Percentiles rank a stretch among this genome's conserved stretches.
These are phyloP conservation scores for Eurystomus glaucurus DNA, from an alignment of 2,797 vertebrate species.

Conservation along the genomic window DNA sequence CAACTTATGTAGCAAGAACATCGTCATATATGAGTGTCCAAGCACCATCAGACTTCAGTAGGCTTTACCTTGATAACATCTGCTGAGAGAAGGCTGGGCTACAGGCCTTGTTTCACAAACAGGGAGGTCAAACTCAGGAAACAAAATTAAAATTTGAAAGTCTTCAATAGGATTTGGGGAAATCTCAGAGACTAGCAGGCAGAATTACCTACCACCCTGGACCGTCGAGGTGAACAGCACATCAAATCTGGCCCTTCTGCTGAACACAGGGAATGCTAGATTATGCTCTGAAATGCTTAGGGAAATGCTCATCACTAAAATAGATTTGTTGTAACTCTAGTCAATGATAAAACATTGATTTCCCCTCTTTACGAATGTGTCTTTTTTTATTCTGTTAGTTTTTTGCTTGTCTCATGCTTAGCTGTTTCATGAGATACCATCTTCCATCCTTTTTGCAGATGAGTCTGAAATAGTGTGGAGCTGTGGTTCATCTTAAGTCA, in stretches of 20 bases:
- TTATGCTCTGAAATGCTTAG: neutral
- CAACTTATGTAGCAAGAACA: too few relatives aligned
- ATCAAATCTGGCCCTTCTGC: neutral
- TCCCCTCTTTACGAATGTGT: too few relatives aligned
- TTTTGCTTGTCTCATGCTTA: too few relatives aligned
- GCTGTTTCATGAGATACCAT: too few relatives aligned
- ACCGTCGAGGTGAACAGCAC: neutral
- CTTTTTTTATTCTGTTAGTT: too few relatives aligned
- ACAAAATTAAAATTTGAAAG: fast-evolving
- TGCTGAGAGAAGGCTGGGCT: neutral
- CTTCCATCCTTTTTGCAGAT: too few relatives aligned
- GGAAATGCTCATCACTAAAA: neutral
- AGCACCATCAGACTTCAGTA: neutral
- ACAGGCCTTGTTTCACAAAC: neutral
- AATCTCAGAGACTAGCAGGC: fast-evolving
- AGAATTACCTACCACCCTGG: neutral
- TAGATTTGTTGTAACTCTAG: neutral
- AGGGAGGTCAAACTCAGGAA: neutral
- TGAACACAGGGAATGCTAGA: neutral
- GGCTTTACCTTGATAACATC: neutral
- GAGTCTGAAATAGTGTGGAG: too few relatives aligned
- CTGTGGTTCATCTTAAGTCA: too few relatives aligned
- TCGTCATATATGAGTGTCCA: fast-evolving
- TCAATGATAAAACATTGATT: neutral
- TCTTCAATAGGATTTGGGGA: fast-evolving